A percentile compares a stretch with the other conserved stretches of the same genome.
Evolutionary conservation across 2,888 invertebrate species (phyloP).

Genomic region (Hoplodrina blanda): DNA sequence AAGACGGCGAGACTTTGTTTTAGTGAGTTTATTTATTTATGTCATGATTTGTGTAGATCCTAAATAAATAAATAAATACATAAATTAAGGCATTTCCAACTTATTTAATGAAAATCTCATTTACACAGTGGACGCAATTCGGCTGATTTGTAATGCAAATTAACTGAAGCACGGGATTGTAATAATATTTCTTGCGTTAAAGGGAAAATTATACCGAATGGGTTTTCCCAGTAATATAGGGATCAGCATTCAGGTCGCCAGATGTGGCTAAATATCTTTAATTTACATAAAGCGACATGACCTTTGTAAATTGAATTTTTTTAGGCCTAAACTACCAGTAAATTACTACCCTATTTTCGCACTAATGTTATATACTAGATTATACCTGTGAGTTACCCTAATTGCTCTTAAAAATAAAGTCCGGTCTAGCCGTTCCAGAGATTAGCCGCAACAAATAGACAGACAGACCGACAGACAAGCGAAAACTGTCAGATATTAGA

Average conservation of each 20-base stretch:
- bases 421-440: too few relatives aligned
- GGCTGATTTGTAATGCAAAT: slow-evolving; percentile 39
- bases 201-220: slow-evolving; percentile 24
- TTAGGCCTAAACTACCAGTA: not conserved
- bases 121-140: not conserved
- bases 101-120: slow-evolving; percentile 8
- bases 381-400: too few relatives aligned
- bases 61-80: not conserved
- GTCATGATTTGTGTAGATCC: too few relatives aligned
- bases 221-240: not conserved
- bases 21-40: too few relatives aligned
- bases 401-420: too few relatives aligned
- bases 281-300: not conserved
- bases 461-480: too few relatives aligned
- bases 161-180: not conserved
- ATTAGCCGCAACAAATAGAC: too few relatives aligned
- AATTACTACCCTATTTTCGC: too few relatives aligned
- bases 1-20: too few relatives aligned
- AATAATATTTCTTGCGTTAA: slow-evolving; percentile 16
- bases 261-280: not conserved
- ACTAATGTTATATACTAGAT: too few relatives aligned
- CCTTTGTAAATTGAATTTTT: not conserved
- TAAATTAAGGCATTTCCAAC: slow-evolving; percentile 7
- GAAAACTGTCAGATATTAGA: too few relatives aligned
- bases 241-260: not conserved